A percentile compares a stretch with the other conserved stretches of the same genome.
phyloP scores from a whole-genome alignment of 2,888 invertebrate species.

The Pedicia rivosa region DNA sequence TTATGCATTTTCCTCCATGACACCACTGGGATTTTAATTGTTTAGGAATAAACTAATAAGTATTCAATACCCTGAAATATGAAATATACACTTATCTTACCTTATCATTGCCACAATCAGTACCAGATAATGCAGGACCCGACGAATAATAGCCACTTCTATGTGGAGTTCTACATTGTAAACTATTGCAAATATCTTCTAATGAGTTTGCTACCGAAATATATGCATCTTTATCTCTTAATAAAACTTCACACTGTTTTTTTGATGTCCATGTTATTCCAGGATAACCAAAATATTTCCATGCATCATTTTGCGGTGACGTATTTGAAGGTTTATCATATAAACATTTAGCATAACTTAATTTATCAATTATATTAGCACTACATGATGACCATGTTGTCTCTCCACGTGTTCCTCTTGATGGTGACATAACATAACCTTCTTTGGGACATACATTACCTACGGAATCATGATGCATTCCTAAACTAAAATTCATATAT shows the following conservation, averaged over 20 bases:
- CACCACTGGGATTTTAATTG: constrained; percentile 49
- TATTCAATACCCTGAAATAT: constrained; percentile 22
- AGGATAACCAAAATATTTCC: constrained; percentile 44
- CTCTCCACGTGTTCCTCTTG: constrained; percentile 60
- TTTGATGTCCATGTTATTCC: constrained; percentile 56
- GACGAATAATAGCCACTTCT: constrained; percentile 58
- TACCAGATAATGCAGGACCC: constrained; percentile 72
- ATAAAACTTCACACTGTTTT: constrained; percentile 53
- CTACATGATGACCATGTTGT: constrained; percentile 65
- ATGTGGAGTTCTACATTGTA: constrained; percentile 56
- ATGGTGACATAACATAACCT: constrained; percentile 70
- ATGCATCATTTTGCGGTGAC: constrained; percentile 39
- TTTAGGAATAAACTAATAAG: constrained; percentile 5
- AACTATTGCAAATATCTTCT: constrained; percentile 41
- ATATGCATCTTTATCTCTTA: constrained; percentile 46
- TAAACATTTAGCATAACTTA: constrained; percentile 50
- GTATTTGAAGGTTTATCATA: constrained; percentile 37
- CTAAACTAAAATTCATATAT: constrained; percentile 37
- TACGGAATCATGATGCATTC: constrained; percentile 65
- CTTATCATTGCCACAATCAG: constrained; percentile 47
- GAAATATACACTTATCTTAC: too few species aligned
- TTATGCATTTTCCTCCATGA: constrained; percentile 45
- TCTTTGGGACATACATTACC: constrained; percentile 57
- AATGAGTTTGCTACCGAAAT: constrained; percentile 30
- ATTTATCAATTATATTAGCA: constrained; percentile 42